Evolutionary conservation across 2,888 invertebrate species (phyloP).

Genomic region (Sepiola atlantica): DNA sequence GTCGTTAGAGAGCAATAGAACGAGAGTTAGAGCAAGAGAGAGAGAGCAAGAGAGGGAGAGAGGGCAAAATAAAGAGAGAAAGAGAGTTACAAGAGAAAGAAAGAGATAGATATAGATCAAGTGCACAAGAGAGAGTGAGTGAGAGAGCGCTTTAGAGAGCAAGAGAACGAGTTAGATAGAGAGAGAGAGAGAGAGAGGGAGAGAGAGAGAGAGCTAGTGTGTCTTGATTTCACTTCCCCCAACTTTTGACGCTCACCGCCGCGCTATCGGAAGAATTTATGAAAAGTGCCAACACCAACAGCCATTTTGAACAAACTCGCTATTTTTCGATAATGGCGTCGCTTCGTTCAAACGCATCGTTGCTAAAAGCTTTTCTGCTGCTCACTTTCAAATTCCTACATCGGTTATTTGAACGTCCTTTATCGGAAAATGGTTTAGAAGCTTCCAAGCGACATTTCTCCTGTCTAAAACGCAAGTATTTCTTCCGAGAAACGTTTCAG

Average conservation of each 20-base stretch:
- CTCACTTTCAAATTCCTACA: neutral
- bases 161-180: too few relatives aligned
- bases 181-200: too few relatives aligned
- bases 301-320: neutral
- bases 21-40: neutral
- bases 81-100: too few relatives aligned
- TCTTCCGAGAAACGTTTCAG: neutral
- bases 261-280: neutral
- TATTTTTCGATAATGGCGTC: neutral
- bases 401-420: neutral
- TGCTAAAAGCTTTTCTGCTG: neutral
- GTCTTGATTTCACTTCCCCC: neutral
- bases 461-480: neutral
- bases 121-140: too few relatives aligned
- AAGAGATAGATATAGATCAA: too few relatives aligned
- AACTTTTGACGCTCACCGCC: conserved; percentile 16
- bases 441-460: conserved; percentile 32
- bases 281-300: neutral
- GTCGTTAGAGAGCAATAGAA: neutral
- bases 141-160: too few relatives aligned
- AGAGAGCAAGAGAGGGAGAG: neutral
- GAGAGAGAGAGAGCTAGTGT: neutral
- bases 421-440: neutral
- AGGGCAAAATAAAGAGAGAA: too few relatives aligned
- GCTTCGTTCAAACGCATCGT: neutral